Evolutionary conservation across 2,113 vertebrate genomes (phyloP).

Genomic region (Terrapene triunguis): DNA sequence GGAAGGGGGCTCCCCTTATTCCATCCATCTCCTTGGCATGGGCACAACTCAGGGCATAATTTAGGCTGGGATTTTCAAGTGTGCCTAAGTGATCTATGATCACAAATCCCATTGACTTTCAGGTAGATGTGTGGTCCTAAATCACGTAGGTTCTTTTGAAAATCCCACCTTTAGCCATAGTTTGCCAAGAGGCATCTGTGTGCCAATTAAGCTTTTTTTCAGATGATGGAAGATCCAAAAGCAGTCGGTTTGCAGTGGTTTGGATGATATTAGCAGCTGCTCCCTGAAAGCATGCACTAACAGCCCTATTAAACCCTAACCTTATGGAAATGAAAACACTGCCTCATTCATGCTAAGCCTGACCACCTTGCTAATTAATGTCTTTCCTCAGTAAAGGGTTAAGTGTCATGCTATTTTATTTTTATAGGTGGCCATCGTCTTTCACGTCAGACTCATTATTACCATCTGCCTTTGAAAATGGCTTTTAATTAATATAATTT

Average conservation of each 20-base stretch:
- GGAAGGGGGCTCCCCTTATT: not conserved
- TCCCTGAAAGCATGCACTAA: not conserved
- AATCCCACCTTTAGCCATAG: no score
- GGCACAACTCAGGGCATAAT: not conserved
- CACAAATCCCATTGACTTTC: not conserved
- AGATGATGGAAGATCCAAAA: not conserved
- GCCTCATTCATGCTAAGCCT: constrained; percentile 31
- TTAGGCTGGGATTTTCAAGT: not conserved
- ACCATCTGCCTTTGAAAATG: constrained; percentile 46
- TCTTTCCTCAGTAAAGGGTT: constrained; percentile 35
- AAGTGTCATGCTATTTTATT: constrained; percentile 28
- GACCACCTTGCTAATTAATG: constrained; percentile 38
- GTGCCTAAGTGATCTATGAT: not conserved
- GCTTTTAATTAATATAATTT: constrained; percentile 43
- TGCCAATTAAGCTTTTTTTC: not conserved
- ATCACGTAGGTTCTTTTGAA: not conserved
- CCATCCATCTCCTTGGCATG: not conserved
- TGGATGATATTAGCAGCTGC: not conserved
- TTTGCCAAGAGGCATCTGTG: not conserved
- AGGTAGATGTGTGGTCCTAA: not conserved
- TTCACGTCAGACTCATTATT: constrained; percentile 42
- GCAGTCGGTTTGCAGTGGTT: not conserved
- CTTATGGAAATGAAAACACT: constrained; percentile 18
- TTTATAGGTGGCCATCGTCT: constrained; percentile 23
- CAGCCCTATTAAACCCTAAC: constrained; percentile 25